A percentile compares a stretch with the other conserved stretches of the same genome.
phyloP scores from a whole-genome alignment of 1,140 invertebrate genomes.

The Whitmania pigra region DNA sequence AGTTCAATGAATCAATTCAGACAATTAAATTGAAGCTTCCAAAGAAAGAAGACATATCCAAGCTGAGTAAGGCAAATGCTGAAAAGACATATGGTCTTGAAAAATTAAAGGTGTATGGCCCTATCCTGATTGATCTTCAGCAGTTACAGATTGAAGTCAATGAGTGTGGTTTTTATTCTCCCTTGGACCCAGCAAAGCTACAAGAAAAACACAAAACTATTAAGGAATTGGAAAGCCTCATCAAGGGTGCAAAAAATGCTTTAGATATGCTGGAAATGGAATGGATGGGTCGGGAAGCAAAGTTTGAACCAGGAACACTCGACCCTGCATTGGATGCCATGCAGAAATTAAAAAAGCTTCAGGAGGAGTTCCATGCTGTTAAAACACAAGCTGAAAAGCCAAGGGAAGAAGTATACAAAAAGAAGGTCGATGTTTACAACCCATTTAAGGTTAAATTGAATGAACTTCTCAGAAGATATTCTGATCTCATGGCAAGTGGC shows the following conservation, averaged over 20 bases:
- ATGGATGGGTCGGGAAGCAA: not conserved
- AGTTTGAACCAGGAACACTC: not conserved
- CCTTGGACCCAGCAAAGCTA: not conserved
- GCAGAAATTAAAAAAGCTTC: not conserved
- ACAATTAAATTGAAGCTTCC: not conserved
- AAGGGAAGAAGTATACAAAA: not conserved
- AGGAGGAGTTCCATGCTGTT: conserved; percentile 1
- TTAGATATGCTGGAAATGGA: not conserved
- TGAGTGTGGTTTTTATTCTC: not conserved
- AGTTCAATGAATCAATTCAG: not conserved
- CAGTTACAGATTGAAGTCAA: not conserved
- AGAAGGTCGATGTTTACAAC: not conserved
- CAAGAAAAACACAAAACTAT: not conserved
- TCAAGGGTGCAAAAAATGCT: not conserved
- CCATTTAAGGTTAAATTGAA: not conserved
- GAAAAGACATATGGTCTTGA: not conserved
- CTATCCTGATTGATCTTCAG: not conserved
- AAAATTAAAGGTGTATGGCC: not conserved
- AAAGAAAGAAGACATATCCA: not conserved
- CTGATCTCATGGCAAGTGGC: not conserved
- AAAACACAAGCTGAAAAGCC: not conserved
- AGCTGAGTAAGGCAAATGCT: not conserved
- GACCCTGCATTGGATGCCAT: not conserved
- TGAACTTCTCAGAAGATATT: not conserved
- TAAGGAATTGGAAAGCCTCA: not conserved